These are phyloP conservation scores for Bellardia bayeri DNA, from an alignment of 2,888 invertebrate genomes.

Conservation along the genomic window DNA sequence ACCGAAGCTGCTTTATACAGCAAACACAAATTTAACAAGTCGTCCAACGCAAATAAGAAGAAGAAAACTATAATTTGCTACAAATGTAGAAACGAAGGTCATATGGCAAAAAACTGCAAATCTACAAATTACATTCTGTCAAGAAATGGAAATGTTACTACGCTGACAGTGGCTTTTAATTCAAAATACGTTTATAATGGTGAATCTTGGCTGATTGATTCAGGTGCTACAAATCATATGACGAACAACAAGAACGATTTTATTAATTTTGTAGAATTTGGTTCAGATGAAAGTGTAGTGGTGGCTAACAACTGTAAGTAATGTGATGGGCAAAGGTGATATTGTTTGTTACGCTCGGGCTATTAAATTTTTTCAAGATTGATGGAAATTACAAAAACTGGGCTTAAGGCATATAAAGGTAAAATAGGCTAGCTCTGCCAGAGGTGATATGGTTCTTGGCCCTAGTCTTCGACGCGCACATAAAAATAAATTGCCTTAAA, in stretches of 20 bases:
- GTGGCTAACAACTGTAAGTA: slow-evolving; percentile 36
- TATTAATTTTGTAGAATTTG: slow-evolving; percentile 29
- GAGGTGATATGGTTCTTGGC: too few relatives aligned
- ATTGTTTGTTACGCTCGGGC: too few relatives aligned
- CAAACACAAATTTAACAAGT: background rate
- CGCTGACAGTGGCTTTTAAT: slow-evolving; percentile 30
- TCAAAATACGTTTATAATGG: background rate
- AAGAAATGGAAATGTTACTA: background rate
- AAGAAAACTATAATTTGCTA: slow-evolving; percentile 15
- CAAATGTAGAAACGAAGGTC: slow-evolving; percentile 48
- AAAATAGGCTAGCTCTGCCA: too few relatives aligned
- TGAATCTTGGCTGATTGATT: slow-evolving; percentile 26
- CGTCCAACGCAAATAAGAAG: background rate
- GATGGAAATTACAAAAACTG: too few relatives aligned
- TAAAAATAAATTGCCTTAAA: too few relatives aligned
- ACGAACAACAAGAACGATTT: slow-evolving; percentile 8
- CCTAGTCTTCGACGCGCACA: too few relatives aligned
- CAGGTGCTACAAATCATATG: slow-evolving; percentile 36
- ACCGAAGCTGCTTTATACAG: background rate
- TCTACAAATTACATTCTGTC: background rate
- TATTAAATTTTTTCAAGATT: too few relatives aligned
- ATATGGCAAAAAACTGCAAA: slow-evolving; percentile 47
- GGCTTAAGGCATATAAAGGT: too few relatives aligned
- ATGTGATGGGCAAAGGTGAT: slow-evolving; percentile 29
- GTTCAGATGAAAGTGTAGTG: slow-evolving; percentile 1